phyloP scores from a whole-genome alignment of 2,888 invertebrate genomes.

The Platycheirus albimanus region DNA sequence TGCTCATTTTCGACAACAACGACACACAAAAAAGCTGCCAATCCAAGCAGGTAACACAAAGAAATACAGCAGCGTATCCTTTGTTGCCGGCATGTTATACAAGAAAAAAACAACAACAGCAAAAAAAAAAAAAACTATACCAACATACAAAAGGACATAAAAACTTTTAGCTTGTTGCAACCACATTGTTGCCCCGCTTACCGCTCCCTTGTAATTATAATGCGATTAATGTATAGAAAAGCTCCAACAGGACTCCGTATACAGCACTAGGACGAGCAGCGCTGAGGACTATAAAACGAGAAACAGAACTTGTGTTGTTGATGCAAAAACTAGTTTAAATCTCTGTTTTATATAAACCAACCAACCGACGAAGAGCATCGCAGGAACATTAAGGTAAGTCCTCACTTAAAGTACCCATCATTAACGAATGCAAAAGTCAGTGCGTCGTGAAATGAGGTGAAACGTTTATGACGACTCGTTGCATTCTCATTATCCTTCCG shows the following conservation, averaged over 20 bases:
- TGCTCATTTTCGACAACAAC: slow-evolving; percentile 39
- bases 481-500: slow-evolving; percentile 61
- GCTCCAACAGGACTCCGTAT: neutral
- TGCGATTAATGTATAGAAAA: slow-evolving; percentile 68
- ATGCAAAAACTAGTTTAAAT: slow-evolving; percentile 27
- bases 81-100: neutral
- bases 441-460: slow-evolving; percentile 47
- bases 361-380: too few species aligned
- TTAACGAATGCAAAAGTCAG: slow-evolving; percentile 48
- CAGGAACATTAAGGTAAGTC: slow-evolving; percentile 31
- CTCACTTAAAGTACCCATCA: slow-evolving; percentile 58
- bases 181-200: slow-evolving; percentile 32
- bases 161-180: slow-evolving; percentile 66
- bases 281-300: slow-evolving; percentile 25
- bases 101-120: neutral
- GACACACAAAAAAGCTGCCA: slow-evolving; percentile 19
- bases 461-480: slow-evolving; percentile 61
- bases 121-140: slow-evolving; percentile 3
- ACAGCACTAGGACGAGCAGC: too few species aligned
- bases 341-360: slow-evolving; percentile 21
- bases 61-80: slow-evolving; percentile 6
- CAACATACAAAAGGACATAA: slow-evolving; percentile 27
- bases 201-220: slow-evolving; percentile 68
- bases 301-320: slow-evolving; percentile 19
- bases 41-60: slow-evolving; percentile 24